Base-by-base conservation (phyloP, 2,888 invertebrate species). In the Drosophila kuntzei region DNA sequence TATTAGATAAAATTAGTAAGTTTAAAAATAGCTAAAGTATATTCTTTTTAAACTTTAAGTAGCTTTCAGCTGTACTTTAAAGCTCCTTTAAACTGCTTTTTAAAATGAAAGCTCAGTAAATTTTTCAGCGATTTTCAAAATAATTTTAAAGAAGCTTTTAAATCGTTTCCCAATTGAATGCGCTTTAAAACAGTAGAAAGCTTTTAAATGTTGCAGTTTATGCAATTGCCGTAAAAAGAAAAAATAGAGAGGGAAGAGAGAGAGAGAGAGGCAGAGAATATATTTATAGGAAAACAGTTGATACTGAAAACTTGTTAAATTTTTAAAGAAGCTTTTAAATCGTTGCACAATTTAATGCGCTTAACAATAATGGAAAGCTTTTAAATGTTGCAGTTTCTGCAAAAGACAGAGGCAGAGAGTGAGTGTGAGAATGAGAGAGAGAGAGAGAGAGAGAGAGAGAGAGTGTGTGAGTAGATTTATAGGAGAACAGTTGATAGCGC, bases 401-500 rank as follows among this genome's bases (percentile, higher is more conserved):
- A 43, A 22, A 41, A 41, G 18, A 4, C 11, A 9, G 41, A 44
- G 25, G 11, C n/a, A n/a, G n/a, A n/a, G n/a, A n/a, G n/a, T n/a
- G n/a, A n/a, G n/a, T n/a, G n/a, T n/a, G 37, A 37, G 14, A 16
- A 1, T 9, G 8, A 8, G 37, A 7, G 8, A 16, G 8, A 16
- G 0, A 34, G 36, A 37, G 6, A 18, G 18, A 12, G 2, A 14
- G 4, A 39, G 39, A 39, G 39, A 18, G 11, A 18, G 14, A 34
- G 36, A 36, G 16, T 3, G 37, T 18, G 4, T 5, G 5, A n/a
- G 18, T 20, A 11, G 18, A 39, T 39, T 39, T 20, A 20, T 11
- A 20, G 39, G 6, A 41, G 20, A 41, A 20, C 12, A 14, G 46
- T 47, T 29, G 46, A 47, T 47, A 47, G 46, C 11, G 14, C 22